Evolutionary conservation across 2,113 vertebrate genomes (phyloP).

Genomic region (Misgurnus mizolepis): DNA sequence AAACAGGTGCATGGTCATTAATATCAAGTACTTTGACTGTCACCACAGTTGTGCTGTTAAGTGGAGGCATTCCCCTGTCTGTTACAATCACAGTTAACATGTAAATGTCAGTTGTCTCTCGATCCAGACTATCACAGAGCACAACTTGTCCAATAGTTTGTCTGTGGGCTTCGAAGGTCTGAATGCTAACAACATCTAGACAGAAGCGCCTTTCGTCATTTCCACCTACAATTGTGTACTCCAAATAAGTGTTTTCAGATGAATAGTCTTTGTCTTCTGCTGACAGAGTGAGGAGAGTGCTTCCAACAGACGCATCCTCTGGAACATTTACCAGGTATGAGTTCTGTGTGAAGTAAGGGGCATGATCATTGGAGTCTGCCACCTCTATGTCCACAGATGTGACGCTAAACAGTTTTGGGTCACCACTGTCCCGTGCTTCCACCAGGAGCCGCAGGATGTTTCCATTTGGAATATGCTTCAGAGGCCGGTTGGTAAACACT

Average conservation of each 20-base stretch:
- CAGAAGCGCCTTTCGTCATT: conserved; percentile 80
- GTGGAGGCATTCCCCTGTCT: conserved; percentile 75
- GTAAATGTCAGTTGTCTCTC: conserved; percentile 76
- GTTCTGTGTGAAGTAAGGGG: conserved; percentile 77
- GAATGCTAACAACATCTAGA: conserved; percentile 70
- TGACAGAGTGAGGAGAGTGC: conserved; percentile 77
- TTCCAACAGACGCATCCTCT: conserved; percentile 77
- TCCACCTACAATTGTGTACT: conserved; percentile 80
- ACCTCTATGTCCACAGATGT: conserved; percentile 76
- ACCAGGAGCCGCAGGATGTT: conserved; percentile 78
- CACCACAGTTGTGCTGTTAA: conserved; percentile 78
- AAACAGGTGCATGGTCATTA: conserved; percentile 86
- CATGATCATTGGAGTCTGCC: conserved; percentile 78
- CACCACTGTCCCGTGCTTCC: conserved; percentile 84
- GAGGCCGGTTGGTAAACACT: conserved; percentile 74
- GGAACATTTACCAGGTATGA: conserved; percentile 77
- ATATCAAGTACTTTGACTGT: conserved; percentile 82
- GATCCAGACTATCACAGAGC: conserved; percentile 78
- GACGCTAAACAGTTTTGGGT: conserved; percentile 75
- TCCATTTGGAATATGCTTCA: conserved; percentile 66
- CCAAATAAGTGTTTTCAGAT: conserved; percentile 73
- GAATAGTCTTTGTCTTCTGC: conserved; percentile 79
- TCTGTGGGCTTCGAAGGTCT: conserved; percentile 62
- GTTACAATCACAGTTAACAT: conserved; percentile 79
- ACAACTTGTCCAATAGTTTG: conserved; percentile 76